These are phyloP conservation scores for Didymodactylos carnosus DNA, from an alignment of 2,888 invertebrate genomes.

Conservation along the genomic window DNA sequence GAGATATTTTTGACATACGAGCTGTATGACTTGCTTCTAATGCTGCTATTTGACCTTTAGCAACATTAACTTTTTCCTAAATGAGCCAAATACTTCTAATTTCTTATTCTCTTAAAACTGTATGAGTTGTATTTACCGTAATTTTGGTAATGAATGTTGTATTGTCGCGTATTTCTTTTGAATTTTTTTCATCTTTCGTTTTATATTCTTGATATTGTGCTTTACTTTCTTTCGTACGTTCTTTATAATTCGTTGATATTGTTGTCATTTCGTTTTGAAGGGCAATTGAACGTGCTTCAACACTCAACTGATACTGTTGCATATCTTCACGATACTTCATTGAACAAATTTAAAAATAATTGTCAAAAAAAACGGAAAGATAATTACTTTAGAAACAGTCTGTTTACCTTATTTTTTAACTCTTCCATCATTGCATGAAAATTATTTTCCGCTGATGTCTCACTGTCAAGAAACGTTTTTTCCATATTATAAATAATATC, in stretches of 20 bases:
- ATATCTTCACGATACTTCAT: constrained; percentile 34
- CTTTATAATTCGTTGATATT: constrained; percentile 30
- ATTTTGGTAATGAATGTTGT: constrained; percentile 33
- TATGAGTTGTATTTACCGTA: constrained; percentile 21
- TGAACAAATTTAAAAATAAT: neutral
- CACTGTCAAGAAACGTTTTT: constrained; percentile 30
- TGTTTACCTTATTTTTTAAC: constrained; percentile 31
- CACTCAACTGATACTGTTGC: constrained; percentile 21
- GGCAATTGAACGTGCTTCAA: neutral
- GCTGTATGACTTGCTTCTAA: neutral
- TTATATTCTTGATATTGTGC: constrained; percentile 31
- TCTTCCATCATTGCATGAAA: constrained; percentile 34
- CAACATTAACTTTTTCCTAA: constrained; percentile 28
- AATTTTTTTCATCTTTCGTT: constrained; percentile 31
- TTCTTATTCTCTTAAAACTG: neutral
- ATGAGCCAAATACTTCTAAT: constrained; percentile 2
- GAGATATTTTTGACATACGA: neutral
- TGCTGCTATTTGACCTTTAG: constrained; percentile 28
- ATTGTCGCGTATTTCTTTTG: constrained; percentile 32
- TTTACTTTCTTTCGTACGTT: constrained; percentile 31
- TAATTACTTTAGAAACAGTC: neutral
- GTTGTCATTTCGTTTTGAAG: constrained; percentile 29
- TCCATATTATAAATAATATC: constrained; percentile 36
- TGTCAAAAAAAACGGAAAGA: neutral
- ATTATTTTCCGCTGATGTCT: constrained; percentile 30